Base-by-base conservation (phyloP, 2,113 vertebrate species). In the Thalassarche chlororhynchos region DNA sequence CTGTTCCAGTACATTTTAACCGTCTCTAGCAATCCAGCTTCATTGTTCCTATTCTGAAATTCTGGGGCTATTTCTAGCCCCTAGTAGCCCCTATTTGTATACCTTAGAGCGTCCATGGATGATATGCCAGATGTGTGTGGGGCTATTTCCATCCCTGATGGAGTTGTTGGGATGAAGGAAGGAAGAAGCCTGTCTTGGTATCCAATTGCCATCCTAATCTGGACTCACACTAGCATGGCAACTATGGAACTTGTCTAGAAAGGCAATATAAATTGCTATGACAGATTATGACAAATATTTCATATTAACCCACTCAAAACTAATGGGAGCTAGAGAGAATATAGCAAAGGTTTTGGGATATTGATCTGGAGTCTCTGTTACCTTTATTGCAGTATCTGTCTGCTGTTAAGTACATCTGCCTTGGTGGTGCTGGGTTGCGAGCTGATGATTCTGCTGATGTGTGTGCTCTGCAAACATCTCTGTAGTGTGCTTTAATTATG, bases 21-120 rank as follows among this genome's bases (percentile, higher is more conserved):
- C 12, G 12, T 14, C 14, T 62, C 44, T 36, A 58, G 69, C 14
- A 76, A 40, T 23, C 32, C 62, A 24, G 6, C 6, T 31, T 51
- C 34, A 17, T 28, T 18, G 1, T 19, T 54, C 62, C n/a, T n/a
- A 8, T 12, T 47, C 34, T 38, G 14, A 12, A 44, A 7, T 26
- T n/a, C 25, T 60, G 36, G 20, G 52, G 8, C 9, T 52, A 1
- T 24, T 84, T 72, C 21, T 40, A 13, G 54, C 32, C 18, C 15
- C 62, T 25, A 8, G 24, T 8, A 32, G 5, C 17, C 26, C 9
- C 9, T 32, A 0, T 36, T 71, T 24, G 8, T 29, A 5, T 4
- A 17, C 17, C 2, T 14, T 17, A 20, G 28, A 38, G 55, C 2
- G 3, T 10, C 16, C 54, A 29, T 15, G 31, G 55, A 8, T 28